Evolutionary conservation across 1,140 invertebrate genomes (phyloP), one percentile per base, ranked within the genome.

Genomic region (Amphibalanus amphitrite): DNA sequence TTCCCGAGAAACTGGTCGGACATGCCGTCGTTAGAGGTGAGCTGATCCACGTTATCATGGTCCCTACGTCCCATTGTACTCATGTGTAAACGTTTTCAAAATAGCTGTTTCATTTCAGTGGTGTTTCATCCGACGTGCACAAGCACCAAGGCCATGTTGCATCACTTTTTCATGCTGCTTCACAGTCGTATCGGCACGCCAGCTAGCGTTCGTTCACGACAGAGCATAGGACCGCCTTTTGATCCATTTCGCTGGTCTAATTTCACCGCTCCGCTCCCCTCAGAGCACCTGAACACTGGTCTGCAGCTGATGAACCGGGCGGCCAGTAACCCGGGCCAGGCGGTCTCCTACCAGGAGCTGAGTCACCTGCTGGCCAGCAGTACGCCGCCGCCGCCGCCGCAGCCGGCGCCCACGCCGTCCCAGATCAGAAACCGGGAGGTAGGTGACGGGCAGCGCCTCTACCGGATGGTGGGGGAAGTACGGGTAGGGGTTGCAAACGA

Each of bases 271-370:
- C 26, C 74, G 75, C 75, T 73, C 78, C 80, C 77, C 70, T 70
- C 75, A 87, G 88, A 91, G 73, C 85, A 90, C 74, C 89, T 97
- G 74, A 88, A 89, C 28, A 89, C 91, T 78, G 94, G 93, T 0
- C 79, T 97, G 38, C 90, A 95, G 74, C 89, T 96, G 82, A 93
- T 97, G 90, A 92, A 93, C 78, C 84, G 91, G 71, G 87, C 90
- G 47, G 86, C 90, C 0, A 77, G 77, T 6, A 74, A 82, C 28
- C 81, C 85, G 15, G 82, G 80, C 28, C 81, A 84, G 74, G 69
- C 73, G 3, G 69, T 75, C 67, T 83, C 74, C 75, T 89, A 30
- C 84, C 84, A 0, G 87, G 89, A 76, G 84, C 85, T 13, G 79
- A 90, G 29, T 82, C 79, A 73, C 83, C 78, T 71, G 81, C 78